Conservation (phyloP, 2,888 invertebrate genomes). For the Papilio demoleus region DNA sequence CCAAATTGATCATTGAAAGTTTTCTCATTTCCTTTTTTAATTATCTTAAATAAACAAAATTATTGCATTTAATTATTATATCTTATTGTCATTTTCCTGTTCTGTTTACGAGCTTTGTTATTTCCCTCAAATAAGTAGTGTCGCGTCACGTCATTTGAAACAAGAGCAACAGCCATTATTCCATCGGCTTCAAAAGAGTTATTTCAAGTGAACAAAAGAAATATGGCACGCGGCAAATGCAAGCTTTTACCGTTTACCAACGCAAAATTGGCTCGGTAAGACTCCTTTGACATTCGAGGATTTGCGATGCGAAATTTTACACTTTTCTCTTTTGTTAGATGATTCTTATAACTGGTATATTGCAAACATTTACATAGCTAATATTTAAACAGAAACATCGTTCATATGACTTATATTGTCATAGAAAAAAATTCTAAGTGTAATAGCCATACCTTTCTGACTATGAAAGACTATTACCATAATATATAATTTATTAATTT, state of each 20-base stretch:
- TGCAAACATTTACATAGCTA: not conserved
- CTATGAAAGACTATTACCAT: too few relatives aligned
- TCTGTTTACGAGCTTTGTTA: constrained; percentile 12
- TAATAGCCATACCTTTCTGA: too few relatives aligned
- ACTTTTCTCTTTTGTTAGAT: constrained; percentile 18
- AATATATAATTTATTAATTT: not conserved
- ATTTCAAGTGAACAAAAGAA: constrained; percentile 39
- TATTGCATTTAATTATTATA: too few relatives aligned
- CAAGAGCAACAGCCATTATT: constrained; percentile 39
- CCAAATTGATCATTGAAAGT: not conserved
- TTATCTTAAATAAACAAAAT: too few relatives aligned
- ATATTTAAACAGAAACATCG: not conserved
- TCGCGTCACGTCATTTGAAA: constrained; percentile 37
- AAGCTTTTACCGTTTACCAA: constrained; percentile 40
- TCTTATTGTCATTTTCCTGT: constrained; percentile 15
- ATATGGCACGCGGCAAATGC: constrained; percentile 36
- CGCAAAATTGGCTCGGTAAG: constrained; percentile 39
- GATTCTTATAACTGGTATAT: not conserved
- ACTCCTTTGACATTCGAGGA: constrained; percentile 37
- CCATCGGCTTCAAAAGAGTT: constrained; percentile 37
- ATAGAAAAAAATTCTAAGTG: not conserved
- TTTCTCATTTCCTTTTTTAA: too few relatives aligned
- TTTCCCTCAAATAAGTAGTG: constrained; percentile 16
- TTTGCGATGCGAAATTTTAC: constrained; percentile 28
- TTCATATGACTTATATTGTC: not conserved